Percentiles rank a stretch among this genome's conserved stretches.
Evolutionary conservation across 2,888 invertebrate genomes (phyloP).

Genomic region (Nemoura dubitans): DNA sequence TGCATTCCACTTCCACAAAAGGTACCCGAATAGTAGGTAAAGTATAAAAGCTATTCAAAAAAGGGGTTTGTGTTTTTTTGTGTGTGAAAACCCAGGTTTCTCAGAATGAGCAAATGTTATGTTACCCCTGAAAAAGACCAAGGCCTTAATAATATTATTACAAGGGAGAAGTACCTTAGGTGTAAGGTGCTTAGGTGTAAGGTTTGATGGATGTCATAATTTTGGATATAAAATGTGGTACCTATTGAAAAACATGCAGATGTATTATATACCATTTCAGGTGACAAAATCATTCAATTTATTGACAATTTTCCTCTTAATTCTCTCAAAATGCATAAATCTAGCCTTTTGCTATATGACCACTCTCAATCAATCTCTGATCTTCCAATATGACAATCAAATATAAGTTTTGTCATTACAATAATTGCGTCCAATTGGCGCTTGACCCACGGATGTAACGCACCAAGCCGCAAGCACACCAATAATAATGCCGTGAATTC

Average conservation of each 20-base stretch:
- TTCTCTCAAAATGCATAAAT: background rate
- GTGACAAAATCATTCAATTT: conserved; percentile 16
- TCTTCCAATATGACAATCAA: background rate
- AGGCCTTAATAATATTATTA: background rate
- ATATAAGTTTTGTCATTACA: background rate
- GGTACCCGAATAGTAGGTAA: conserved; percentile 28
- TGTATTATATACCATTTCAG: background rate
- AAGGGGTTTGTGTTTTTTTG: background rate
- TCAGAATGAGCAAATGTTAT: background rate
- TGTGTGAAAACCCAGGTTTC: background rate
- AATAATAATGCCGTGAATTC: background rate
- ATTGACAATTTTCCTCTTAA: background rate
- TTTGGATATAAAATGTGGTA: no score
- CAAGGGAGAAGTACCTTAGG: no score
- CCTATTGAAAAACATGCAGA: no score
- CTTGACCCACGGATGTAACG: background rate
- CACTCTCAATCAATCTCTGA: background rate
- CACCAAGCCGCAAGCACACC: background rate
- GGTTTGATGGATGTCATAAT: no score
- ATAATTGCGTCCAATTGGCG: background rate
- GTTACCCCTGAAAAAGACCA: background rate
- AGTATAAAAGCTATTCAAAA: background rate
- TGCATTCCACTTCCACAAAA: conserved; percentile 15
- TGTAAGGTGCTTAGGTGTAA: no score
- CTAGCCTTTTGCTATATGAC: background rate